phyloP scores from a whole-genome alignment of 1,140 invertebrate genomes.

The Rhopalosiphum padi region DNA sequence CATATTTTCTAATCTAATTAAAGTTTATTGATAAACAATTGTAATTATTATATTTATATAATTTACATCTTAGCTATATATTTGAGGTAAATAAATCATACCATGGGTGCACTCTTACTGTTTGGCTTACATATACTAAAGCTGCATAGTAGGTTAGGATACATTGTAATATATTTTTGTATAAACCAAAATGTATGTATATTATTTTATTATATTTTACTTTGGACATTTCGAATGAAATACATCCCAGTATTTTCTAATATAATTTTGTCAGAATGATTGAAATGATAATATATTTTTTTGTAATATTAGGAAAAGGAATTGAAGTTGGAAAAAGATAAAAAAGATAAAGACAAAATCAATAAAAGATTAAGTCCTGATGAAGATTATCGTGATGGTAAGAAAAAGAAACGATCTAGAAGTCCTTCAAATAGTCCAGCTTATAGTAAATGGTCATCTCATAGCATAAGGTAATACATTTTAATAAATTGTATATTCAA shows the following conservation, averaged over 20 bases:
- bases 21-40: not conserved
- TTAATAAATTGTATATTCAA: not conserved
- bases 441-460: constrained; percentile 56
- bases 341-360: constrained; percentile 48
- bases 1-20: not conserved
- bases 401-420: constrained; percentile 51
- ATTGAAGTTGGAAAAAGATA: constrained; percentile 48
- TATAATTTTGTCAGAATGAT: not conserved
- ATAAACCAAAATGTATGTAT: too few relatives aligned
- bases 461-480: constrained; percentile 37
- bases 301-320: constrained; percentile 32
- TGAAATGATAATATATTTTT: not conserved
- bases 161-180: not conserved
- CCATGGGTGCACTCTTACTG: not conserved
- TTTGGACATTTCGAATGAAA: not conserved
- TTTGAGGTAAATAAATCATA: not conserved
- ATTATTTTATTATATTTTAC: not conserved
- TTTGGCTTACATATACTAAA: not conserved
- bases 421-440: constrained; percentile 53
- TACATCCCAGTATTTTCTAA: not conserved
- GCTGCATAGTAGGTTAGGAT: not conserved
- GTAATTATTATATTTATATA: not conserved
- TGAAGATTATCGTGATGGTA: constrained; percentile 33
- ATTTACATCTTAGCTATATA: not conserved
- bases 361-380: constrained; percentile 55